Conservation (phyloP, 2,888 invertebrate genomes). For the Pterobdella sp. region DNA sequence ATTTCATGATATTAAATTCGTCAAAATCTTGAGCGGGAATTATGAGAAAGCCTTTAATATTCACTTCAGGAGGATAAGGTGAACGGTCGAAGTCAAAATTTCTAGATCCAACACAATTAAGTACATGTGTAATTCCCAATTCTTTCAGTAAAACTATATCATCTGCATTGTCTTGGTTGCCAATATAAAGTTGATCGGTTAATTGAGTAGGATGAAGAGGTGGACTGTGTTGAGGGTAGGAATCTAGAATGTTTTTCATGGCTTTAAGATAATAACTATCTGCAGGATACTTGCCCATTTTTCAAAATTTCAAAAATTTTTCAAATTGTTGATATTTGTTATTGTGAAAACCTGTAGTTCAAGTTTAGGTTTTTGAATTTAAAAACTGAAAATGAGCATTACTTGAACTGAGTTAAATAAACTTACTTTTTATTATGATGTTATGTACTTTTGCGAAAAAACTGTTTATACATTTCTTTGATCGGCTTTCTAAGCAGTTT, state of each 20-base stretch:
- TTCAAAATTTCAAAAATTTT: not conserved
- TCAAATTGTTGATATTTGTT: too few relatives aligned
- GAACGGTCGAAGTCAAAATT: constrained; percentile 35
- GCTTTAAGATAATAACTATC: constrained; percentile 35
- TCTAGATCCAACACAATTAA: constrained; percentile 37
- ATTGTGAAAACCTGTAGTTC: too few relatives aligned
- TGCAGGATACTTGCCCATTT: constrained; percentile 30
- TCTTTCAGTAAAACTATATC: constrained; percentile 33
- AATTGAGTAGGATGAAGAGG: constrained; percentile 34
- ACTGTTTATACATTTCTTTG: too few relatives aligned
- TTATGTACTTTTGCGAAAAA: too few relatives aligned
- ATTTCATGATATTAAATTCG: constrained; percentile 37
- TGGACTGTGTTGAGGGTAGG: constrained; percentile 37
- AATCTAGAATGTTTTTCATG: constrained; percentile 37
- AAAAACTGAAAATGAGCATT: too few relatives aligned
- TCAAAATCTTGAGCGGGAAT: constrained; percentile 39
- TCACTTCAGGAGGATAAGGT: constrained; percentile 34
- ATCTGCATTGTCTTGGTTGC: constrained; percentile 39
- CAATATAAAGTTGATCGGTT: constrained; percentile 37
- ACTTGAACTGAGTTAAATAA: too few relatives aligned
- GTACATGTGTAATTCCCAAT: constrained; percentile 38
- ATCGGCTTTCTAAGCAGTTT: too few relatives aligned
- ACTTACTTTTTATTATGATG: too few relatives aligned
- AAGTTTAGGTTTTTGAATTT: too few relatives aligned
- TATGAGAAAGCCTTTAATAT: constrained; percentile 35